phyloP scores from a whole-genome alignment of 2,797 vertebrate species.

The Enteromius fasciolatus region DNA sequence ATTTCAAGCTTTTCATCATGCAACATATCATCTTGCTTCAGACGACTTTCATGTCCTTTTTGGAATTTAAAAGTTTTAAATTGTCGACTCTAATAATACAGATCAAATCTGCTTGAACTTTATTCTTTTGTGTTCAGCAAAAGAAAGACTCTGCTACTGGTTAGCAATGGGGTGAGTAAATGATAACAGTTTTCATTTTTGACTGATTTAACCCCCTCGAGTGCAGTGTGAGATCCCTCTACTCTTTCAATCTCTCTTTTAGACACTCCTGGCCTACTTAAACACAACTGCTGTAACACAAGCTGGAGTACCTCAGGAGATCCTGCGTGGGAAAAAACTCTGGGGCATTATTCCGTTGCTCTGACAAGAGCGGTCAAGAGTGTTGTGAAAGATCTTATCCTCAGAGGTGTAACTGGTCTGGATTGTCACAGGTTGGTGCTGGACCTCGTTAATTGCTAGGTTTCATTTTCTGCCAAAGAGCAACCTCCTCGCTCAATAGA shows the following conservation, averaged over 20 bases:
- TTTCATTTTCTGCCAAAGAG: slow-evolving; percentile 26
- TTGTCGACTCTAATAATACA: background rate
- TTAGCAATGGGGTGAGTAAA: background rate
- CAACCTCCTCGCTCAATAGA: slow-evolving; percentile 16
- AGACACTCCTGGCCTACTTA: slow-evolving; percentile 68
- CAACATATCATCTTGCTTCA: background rate
- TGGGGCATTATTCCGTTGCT: slow-evolving; percentile 53
- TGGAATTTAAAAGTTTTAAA: background rate
- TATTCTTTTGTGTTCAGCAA: background rate
- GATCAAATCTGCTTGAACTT: background rate
- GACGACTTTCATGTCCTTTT: background rate
- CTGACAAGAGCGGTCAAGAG: slow-evolving; percentile 23
- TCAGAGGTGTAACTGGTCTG: slow-evolving; percentile 37
- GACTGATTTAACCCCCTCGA: slow-evolving; percentile 13
- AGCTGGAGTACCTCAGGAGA: slow-evolving; percentile 64
- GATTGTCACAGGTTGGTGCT: slow-evolving; percentile 33
- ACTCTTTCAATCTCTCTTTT: slow-evolving; percentile 24
- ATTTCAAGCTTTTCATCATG: background rate
- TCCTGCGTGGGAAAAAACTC: slow-evolving; percentile 69
- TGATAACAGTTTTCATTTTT: slow-evolving; percentile 2
- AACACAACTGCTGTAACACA: slow-evolving; percentile 67
- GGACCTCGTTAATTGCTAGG: slow-evolving; percentile 19
- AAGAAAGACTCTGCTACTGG: too few species aligned
- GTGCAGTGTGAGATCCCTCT: background rate
- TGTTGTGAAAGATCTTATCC: slow-evolving; percentile 54